phyloP scores from a whole-genome alignment of 2,888 invertebrate genomes.

The Dynastes maya region DNA sequence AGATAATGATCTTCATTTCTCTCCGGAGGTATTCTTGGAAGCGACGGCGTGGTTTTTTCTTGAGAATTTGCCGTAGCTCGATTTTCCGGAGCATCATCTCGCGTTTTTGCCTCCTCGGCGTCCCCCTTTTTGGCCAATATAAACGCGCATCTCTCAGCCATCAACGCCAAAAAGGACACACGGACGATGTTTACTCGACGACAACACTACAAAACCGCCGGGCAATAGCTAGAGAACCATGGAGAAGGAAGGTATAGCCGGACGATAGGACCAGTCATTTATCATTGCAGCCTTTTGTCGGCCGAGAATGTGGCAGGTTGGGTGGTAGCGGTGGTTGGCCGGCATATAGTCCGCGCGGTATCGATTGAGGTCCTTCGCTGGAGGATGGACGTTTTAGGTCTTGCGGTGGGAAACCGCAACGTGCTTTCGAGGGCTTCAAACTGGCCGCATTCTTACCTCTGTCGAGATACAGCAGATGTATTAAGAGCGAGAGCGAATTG shows the following conservation, averaged over 20 bases:
- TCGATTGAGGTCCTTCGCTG: too few relatives aligned
- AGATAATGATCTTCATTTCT: constrained; percentile 41
- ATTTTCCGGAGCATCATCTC: constrained; percentile 32
- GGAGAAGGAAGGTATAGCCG: neutral
- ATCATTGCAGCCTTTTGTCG: constrained; percentile 24
- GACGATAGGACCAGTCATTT: constrained; percentile 27
- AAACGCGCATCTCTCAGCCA: constrained; percentile 1
- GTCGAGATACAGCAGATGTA: too few relatives aligned
- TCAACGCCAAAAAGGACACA: constrained; percentile 29
- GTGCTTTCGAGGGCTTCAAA: too few relatives aligned
- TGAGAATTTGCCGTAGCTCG: neutral
- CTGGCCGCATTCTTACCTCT: too few relatives aligned
- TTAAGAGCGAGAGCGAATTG: too few relatives aligned
- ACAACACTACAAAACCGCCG: constrained; percentile 17
- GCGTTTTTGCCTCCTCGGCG: neutral
- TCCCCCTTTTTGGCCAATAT: neutral
- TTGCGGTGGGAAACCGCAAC: too few relatives aligned
- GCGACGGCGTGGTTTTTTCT: neutral
- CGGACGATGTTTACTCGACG: constrained; percentile 22
- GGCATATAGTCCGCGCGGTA: too few relatives aligned
- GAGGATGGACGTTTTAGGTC: too few relatives aligned
- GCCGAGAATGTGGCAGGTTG: too few relatives aligned
- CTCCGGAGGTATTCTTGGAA: constrained; percentile 34
- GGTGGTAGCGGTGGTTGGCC: too few relatives aligned
- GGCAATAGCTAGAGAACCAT: neutral